Percentiles rank a stretch among this genome's conserved stretches.
These are phyloP conservation scores for Lepidurus apus DNA, from an alignment of 1,140 invertebrate genomes.

Conservation along the genomic window DNA sequence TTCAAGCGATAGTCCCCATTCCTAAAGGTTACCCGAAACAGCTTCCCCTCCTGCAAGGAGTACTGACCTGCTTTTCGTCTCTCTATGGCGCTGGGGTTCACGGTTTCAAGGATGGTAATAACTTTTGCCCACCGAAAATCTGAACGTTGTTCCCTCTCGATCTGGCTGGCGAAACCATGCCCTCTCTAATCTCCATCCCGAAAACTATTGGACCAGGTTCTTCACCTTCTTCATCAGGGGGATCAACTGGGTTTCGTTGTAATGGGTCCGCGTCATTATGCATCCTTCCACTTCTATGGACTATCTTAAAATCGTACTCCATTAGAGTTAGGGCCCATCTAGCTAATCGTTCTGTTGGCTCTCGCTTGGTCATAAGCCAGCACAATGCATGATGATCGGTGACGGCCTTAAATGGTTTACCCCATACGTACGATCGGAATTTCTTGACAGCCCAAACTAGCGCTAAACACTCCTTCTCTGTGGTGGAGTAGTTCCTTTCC, in stretches of 20 bases:
- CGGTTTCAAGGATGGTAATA: no score
- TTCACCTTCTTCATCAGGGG: no score
- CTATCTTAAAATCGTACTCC: slow-evolving; percentile 47
- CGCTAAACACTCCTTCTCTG: slow-evolving; percentile 46
- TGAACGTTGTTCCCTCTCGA: no score
- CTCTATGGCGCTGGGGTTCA: no score
- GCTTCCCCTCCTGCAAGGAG: no score
- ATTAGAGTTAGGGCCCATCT: slow-evolving; percentile 48
- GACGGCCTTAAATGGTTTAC: slow-evolving; percentile 45
- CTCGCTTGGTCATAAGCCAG: slow-evolving; percentile 43
- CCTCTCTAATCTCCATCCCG: no score
- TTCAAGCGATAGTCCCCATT: no score
- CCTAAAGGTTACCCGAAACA: no score
- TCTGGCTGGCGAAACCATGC: no score
- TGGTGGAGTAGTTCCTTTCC: slow-evolving; percentile 45
- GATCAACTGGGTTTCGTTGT: slow-evolving; percentile 34
- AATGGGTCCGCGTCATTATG: slow-evolving; percentile 44
- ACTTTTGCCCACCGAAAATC: no score
- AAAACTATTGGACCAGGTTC: no score
- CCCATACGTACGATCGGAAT: slow-evolving; percentile 45
- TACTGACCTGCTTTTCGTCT: no score
- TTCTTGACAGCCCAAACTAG: slow-evolving; percentile 45
- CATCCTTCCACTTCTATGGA: slow-evolving; percentile 43
- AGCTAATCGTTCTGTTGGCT: slow-evolving; percentile 34
- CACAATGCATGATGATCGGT: slow-evolving; percentile 46